Evolutionary conservation across 1,140 invertebrate species (phyloP).

Genomic region (Drosophila lowei): DNA sequence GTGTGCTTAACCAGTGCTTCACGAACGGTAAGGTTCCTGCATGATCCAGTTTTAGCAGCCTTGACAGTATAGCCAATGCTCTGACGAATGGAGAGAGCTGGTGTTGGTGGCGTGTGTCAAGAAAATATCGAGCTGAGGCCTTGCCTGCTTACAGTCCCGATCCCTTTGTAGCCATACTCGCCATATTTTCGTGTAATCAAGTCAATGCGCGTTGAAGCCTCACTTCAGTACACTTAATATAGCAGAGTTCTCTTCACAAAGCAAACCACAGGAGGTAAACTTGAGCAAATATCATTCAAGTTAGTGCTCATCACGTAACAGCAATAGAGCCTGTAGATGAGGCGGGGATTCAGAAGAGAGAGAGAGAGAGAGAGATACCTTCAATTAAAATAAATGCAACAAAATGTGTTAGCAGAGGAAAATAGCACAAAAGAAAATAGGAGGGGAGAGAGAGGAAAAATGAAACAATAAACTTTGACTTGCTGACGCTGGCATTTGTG

Average conservation of each 20-base stretch:
- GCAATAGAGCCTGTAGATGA: not conserved
- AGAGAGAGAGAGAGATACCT: slow-evolving; percentile 2
- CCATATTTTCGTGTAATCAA: slow-evolving; percentile 60
- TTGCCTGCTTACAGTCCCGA: slow-evolving; percentile 83
- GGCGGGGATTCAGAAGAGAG: not conserved
- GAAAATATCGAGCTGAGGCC: slow-evolving; percentile 90
- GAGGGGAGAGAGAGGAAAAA: not conserved
- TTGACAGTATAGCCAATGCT: slow-evolving; percentile 90
- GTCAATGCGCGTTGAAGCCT: too few relatives aligned
- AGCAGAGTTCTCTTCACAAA: too few relatives aligned
- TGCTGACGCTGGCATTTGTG: slow-evolving; percentile 59
- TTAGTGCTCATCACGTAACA: slow-evolving; percentile 7
- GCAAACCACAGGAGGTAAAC: not conserved
- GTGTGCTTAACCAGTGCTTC: slow-evolving; percentile 94
- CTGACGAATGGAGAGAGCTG: slow-evolving; percentile 89
- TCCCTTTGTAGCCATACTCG: slow-evolving; percentile 72
- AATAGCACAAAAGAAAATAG: slow-evolving; percentile 11
- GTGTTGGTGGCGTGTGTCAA: slow-evolving; percentile 95
- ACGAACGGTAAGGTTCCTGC: slow-evolving; percentile 92
- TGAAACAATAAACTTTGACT: slow-evolving; percentile 63
- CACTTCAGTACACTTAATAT: too few relatives aligned
- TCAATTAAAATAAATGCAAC: slow-evolving; percentile 55
- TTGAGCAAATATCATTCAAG: slow-evolving; percentile 23
- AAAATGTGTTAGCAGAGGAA: slow-evolving; percentile 35
- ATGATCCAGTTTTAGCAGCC: slow-evolving; percentile 89